Conservation (phyloP, 1,140 invertebrate species). For the Stenopsyche tienmushanensis region DNA sequence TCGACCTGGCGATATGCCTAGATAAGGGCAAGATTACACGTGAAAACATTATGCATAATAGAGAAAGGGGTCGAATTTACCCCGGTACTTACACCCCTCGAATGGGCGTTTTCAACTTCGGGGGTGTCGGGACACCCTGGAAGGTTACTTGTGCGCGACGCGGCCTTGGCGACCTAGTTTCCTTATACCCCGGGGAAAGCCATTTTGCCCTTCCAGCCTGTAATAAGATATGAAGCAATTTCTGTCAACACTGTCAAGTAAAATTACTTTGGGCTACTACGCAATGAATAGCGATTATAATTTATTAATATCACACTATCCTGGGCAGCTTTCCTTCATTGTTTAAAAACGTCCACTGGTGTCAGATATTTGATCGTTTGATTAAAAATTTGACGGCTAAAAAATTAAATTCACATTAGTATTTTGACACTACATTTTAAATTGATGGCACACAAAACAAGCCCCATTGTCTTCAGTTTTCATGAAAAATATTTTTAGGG, state of each 20-base stretch:
- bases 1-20: background rate
- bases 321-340: no score
- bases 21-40: conserved; percentile 6
- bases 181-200: background rate
- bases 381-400: no score
- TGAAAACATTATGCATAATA: conserved; percentile 12
- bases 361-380: no score
- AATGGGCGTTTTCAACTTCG: background rate
- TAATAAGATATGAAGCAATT: conserved; percentile 13
- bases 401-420: no score
- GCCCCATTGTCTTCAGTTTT: no score
- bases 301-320: no score
- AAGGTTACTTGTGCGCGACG: conserved; percentile 2
- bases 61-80: background rate
- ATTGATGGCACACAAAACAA: no score
- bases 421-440: no score
- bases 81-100: background rate
- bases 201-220: conserved; percentile 3
- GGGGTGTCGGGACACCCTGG: background rate
- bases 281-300: background rate
- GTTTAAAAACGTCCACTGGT: no score
- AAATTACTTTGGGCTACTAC: background rate
- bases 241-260: conserved; percentile 2
- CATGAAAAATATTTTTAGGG: no score
- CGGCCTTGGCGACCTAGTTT: conserved; percentile 12